phyloP scores from a whole-genome alignment of 2,113 vertebrate species.

The Corythaixoides concolor region DNA sequence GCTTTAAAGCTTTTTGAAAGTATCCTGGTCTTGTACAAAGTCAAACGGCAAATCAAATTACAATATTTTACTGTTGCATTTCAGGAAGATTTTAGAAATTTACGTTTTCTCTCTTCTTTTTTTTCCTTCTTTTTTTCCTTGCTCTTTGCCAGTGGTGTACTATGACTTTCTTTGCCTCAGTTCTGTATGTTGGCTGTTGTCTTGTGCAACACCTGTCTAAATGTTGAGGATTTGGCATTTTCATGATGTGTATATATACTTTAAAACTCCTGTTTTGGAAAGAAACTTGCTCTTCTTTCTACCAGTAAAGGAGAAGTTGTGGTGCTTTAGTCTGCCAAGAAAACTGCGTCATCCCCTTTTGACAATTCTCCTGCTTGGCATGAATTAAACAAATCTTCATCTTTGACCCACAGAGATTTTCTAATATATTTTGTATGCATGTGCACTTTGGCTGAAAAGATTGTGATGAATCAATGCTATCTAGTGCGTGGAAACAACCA shows the following conservation, averaged over 20 bases:
- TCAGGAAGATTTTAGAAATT: background rate
- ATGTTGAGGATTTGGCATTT: conserved; percentile 10
- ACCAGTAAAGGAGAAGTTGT: background rate
- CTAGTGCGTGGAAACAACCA: conserved; percentile 16
- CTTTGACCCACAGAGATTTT: conserved; percentile 47
- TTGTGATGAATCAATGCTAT: conserved; percentile 12
- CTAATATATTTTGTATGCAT: conserved; percentile 66
- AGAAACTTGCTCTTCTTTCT: background rate
- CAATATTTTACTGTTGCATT: background rate
- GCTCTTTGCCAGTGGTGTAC: background rate
- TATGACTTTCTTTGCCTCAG: background rate
- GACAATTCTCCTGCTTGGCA: conserved; percentile 64
- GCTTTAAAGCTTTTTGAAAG: background rate
- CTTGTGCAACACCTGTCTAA: conserved; percentile 10
- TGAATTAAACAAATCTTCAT: conserved; percentile 60
- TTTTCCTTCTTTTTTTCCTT: background rate
- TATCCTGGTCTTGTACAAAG: background rate
- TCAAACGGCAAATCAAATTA: background rate
- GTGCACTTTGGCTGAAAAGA: conserved; percentile 55
- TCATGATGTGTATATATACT: background rate
- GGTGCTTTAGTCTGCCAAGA: conserved; percentile 30
- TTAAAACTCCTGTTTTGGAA: background rate
- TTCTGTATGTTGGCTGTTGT: background rate
- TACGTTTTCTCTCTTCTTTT: background rate
- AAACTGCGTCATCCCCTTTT: conserved; percentile 40